Base-by-base conservation (phyloP, 2,113 vertebrate species). In the Chascanopsetta lugubris region DNA sequence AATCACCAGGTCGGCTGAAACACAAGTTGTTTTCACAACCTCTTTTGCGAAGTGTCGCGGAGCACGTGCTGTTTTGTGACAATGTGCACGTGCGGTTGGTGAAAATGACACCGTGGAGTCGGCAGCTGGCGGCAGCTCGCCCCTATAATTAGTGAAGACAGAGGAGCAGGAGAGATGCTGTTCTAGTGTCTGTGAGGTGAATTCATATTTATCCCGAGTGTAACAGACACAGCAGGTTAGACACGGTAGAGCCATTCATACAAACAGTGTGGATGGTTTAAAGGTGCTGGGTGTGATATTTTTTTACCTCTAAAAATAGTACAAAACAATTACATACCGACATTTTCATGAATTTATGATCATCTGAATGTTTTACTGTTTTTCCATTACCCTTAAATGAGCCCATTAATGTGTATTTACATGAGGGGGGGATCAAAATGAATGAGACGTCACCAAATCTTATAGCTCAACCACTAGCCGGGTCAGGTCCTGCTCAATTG, bases 61-160 rank as follows among this genome's bases (percentile, higher is more conserved):
- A 11, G 32, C 45, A 29, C 2, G 1, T 24, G 8, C 17, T 11
- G 22, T 32, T 55, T 67, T 51, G 48, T 20, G 20, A 42, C 27
- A 12, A 1, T 53, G 49, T 22, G 8, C 20, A 6, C 1, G 11
- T 50, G 38, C 2, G 38, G 38, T 8, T n/a, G 38, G 17, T 38
- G 36, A 38, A 38, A 38, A 17, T 17, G 36, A 17, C 36, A 38
- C 15, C n/a, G n/a, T 17, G 36, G 36, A 6, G 32, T 9, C 11
- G 11, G 32, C 32, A 34, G 36, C 36, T 51, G 54, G 27, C 34
- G 42, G 20, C 5, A 38, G 32, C 9, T 4, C n/a, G 60, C 57
- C 27, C n/a, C 57, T 53, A 43, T 72, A 65, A 65, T 74, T 18
- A 50, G 42, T 38, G 8, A 48, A 68, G 57, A 75, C 63, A 48